Base-by-base conservation (phyloP, 2,888 invertebrate species). In the Yponomeuta malinellus region DNA sequence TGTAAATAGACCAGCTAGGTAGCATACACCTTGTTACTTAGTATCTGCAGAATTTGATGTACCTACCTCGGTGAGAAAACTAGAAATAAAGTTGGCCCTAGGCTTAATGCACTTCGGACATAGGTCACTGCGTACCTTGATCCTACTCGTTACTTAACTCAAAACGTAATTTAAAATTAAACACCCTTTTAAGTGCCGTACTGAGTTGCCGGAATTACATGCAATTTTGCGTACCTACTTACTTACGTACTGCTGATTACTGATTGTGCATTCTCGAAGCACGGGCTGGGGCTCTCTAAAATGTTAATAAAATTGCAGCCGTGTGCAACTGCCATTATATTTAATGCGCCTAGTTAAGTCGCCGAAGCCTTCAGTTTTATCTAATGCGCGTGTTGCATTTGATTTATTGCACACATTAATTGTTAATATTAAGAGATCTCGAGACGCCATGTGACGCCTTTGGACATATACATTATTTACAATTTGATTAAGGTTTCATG, bases 231-330 rank as follows among this genome's bases (percentile, higher is more conserved):
- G 52, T 83, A 84, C 52, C 52, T 59, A 59, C 52, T 59, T 59
- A 59, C 52, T 59, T 59, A 59, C 80, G 79, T 76, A 77, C 78
- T 75, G 73, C 76, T 79, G 84, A 82, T 84, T 83, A 79, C 81
- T 78, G 82, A 84, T 85, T 83, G 82, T 84, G 78, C 74, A 82
- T 80, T 77, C 77, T 78, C 78, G 76, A 73, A 76, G 76, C 77
- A 73, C 76, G 76, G 23, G 77, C 77, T 71, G 71, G 70, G 78
- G 78, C 79, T 80, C 78, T 81, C 82, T 85, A 82, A 84, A 85
- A 87, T 84, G 83, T 82, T 83, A 82, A 88, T 86, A 86, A 87
- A 87, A 87, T 87, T 83, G 79, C 82, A 79, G 78, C 79, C 76
- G 78, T 81, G 80, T 81, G 79, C 83, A 79, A 81, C 79, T 76